A percentile compares a stretch with the other conserved stretches of the same genome.
Evolutionary conservation across 2,888 invertebrate species (phyloP).

Genomic region (Drosophila greeni): DNA sequence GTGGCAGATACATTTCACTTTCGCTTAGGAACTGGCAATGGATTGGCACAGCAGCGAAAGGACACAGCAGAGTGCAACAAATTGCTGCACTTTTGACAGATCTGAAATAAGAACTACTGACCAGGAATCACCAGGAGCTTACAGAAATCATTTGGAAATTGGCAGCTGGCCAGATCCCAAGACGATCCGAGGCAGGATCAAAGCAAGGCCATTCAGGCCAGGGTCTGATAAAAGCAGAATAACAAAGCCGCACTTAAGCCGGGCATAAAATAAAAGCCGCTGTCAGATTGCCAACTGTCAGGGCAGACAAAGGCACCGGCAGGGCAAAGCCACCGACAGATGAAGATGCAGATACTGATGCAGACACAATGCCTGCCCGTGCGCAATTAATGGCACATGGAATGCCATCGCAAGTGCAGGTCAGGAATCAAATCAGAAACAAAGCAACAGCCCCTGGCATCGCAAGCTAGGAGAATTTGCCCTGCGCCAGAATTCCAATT

Average conservation of each 20-base stretch:
- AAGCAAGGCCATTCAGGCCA: conserved; percentile 1
- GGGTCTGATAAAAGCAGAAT: conserved; percentile 32
- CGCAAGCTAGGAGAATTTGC: conserved; percentile 3
- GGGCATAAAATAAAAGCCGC: conserved; percentile 41
- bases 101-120: conserved; percentile 16
- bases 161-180: conserved; percentile 34
- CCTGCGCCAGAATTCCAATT: conserved; percentile 20
- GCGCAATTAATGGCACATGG: conserved; percentile 19
- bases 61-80: conserved; percentile 23
- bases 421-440: conserved; percentile 14
- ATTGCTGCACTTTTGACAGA: conserved; percentile 15
- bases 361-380: conserved; percentile 2
- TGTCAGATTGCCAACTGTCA: conserved; percentile 55
- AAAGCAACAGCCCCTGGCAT: conserved; percentile 10
- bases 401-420: conserved; percentile 8
- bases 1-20: conserved; percentile 9
- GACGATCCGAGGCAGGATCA: conserved; percentile 4
- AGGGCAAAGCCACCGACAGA: conserved; percentile 3
- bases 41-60: conserved; percentile 19
- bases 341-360: conserved; percentile 8
- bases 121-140: conserved; percentile 4
- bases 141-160: background rate
- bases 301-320: conserved; percentile 23
- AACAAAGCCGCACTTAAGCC: conserved; percentile 48
- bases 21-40: background rate